Base-by-base conservation (phyloP, 2,113 vertebrate species). In the Nestor notabilis region DNA sequence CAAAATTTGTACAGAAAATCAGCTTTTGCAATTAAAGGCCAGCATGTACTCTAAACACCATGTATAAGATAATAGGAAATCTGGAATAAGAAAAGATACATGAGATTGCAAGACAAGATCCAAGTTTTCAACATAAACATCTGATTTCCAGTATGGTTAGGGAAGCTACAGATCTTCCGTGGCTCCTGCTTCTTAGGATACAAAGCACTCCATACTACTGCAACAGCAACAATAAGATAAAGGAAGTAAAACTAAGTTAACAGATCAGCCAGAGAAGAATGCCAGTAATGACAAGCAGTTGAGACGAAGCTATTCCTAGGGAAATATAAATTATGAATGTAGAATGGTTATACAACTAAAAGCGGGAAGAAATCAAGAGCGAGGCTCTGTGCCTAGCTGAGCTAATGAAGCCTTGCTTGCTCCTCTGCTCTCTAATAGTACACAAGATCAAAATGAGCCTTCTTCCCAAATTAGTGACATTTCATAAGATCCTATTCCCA, bases 391-490 rank as follows among this genome's bases (percentile, higher is more conserved):
- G 31, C 13, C 16, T 9, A 52, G 63, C 58, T 74, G 35, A 31
- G 83, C 63, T 89, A 61, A 90, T 2, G 24, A 69, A 90, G 76
- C 58, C 71, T 60, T 11, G 9, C 53, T 86, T 8, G 49, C 79
- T 56, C 37, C 83, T 80, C 70, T 41, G 31, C 83, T 68, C 6
- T 35, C 65, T 53, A 61, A 77, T 37, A 69, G 88, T 8, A 61
- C 1, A 15, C 58, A 43, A 65, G 58, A 71, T 69, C 55, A 86
- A 88, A 96, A 83, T 3, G 28, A 93, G 49, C 52, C 79, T 92
- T 72, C 83, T 88, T 76, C 89, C 56, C 90, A 80, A 80, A 77
- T 90, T 24, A 86, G 88, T 80, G 85, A 88, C 41, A 17, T 90
- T 81, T 80, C 88, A 3, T 60, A 77, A 86, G 31, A 60, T n/a